A percentile compares a stretch with the other conserved stretches of the same genome.
Evolutionary conservation across 2,797 vertebrate species (phyloP).

Genomic region (Acomys russatus): DNA sequence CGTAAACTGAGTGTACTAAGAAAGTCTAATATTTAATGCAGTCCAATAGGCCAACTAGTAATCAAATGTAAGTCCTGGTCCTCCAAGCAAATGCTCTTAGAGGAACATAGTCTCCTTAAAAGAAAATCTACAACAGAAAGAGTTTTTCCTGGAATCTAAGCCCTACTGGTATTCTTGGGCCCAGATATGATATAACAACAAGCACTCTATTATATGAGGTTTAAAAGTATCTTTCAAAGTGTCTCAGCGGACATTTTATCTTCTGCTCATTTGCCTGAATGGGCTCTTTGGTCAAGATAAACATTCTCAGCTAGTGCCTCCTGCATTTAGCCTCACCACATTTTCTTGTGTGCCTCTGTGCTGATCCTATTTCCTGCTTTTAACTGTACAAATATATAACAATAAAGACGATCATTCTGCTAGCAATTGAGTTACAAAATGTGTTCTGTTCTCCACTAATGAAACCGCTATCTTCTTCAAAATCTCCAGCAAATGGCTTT

Average conservation of each 20-base stretch:
- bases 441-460: constrained; percentile 63
- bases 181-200: constrained; percentile 4
- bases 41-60: not conserved
- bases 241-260: constrained; percentile 29
- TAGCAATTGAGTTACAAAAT: constrained; percentile 74
- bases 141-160: not conserved
- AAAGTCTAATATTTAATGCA: not conserved
- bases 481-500: constrained; percentile 67
- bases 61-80: constrained; percentile 5
- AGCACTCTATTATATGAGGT: constrained; percentile 23
- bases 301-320: constrained; percentile 30
- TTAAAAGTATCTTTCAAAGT: constrained; percentile 57
- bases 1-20: not conserved
- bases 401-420: constrained; percentile 75
- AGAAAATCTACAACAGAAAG: not conserved
- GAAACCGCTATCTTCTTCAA: constrained; percentile 64
- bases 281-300: constrained; percentile 56
- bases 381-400: constrained; percentile 65
- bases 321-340: constrained; percentile 20
- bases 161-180: not conserved
- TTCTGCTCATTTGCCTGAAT: not conserved
- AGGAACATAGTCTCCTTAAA: not conserved
- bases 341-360: constrained; percentile 54
- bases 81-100: not conserved
- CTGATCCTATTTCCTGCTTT: constrained; percentile 48